Percentiles rank a stretch among this genome's conserved stretches.
Conservation (phyloP, 2,113 vertebrate species). For the Oncorhynchus tshawytscha region DNA sequence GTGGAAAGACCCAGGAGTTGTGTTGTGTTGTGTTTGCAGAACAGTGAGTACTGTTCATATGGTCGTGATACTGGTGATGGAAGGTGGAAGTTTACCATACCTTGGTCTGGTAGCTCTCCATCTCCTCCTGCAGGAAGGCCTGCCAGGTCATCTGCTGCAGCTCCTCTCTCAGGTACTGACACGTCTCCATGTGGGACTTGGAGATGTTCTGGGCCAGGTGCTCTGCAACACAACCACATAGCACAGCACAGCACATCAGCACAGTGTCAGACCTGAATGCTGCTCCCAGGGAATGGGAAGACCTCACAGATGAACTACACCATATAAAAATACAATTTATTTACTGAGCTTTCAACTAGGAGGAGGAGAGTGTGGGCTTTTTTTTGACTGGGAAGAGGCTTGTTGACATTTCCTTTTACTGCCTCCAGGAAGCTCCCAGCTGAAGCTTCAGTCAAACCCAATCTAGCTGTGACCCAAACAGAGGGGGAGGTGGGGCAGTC, state of each 20-base stretch:
- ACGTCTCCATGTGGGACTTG: constrained; percentile 99
- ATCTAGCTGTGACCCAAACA: constrained; percentile 65
- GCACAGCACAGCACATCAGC: constrained; percentile 40
- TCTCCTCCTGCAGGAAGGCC: constrained; percentile 96
- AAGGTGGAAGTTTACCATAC: constrained; percentile 61
- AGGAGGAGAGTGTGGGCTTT: constrained; percentile 43
- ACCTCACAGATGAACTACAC: constrained; percentile 57
- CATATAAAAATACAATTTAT: constrained; percentile 62
- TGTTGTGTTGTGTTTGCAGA: background rate
- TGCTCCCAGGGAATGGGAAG: constrained; percentile 41
- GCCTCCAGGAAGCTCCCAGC: constrained; percentile 67
- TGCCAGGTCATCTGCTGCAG: constrained; percentile 99
- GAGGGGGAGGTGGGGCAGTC: constrained; percentile 17
- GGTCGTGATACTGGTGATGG: too few species aligned
- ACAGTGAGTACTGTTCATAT: background rate
- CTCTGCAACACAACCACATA: constrained; percentile 74
- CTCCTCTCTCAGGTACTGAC: constrained; percentile 98
- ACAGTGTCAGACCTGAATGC: constrained; percentile 14
- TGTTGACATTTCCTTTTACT: constrained; percentile 71
- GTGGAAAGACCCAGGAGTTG: too few species aligned
- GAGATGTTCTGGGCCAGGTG: constrained; percentile 99
- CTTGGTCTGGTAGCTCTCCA: constrained; percentile 98
- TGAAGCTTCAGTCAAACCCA: constrained; percentile 67
- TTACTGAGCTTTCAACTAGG: constrained; percentile 54
- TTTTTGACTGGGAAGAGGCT: constrained; percentile 60